A percentile compares a stretch with the other conserved stretches of the same genome.
These are phyloP conservation scores for Thamnophis sirtalis DNA, from an alignment of 2,113 vertebrate genomes.

Conservation along the genomic window DNA sequence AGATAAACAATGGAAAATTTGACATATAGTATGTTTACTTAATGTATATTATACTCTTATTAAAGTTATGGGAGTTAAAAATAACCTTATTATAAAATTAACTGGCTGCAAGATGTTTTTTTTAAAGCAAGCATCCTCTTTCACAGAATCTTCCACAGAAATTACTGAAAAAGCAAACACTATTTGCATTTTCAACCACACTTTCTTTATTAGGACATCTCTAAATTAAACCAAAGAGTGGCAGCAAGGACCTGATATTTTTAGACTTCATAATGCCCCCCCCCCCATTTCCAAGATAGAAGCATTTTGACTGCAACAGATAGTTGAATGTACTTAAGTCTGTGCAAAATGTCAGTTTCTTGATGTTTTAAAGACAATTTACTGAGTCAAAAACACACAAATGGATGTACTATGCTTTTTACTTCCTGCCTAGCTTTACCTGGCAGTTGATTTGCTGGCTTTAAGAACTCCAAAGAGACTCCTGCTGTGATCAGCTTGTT, in stretches of 20 bases:
- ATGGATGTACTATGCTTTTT: not conserved
- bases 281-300: not conserved
- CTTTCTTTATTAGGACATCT: slow-evolving; percentile 17
- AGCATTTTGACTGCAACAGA: not conserved
- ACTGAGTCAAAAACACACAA: slow-evolving; percentile 3
- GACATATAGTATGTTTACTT: not conserved
- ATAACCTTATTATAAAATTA: not conserved
- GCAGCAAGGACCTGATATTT: not conserved
- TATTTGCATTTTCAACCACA: not conserved
- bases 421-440: not conserved
- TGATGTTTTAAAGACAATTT: not conserved
- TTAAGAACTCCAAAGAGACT: not conserved
- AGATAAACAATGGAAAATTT: not conserved
- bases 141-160: slow-evolving; percentile 15
- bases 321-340: not conserved
- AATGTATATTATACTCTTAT: not conserved
- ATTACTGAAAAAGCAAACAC: slow-evolving; percentile 1
- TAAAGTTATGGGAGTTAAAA: not conserved
- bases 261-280: not conserved
- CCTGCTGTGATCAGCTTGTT: accelerated
- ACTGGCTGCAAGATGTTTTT: not conserved
- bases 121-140: not conserved
- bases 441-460: slow-evolving; percentile 2
- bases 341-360: not conserved
- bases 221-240: not conserved